phyloP scores from a whole-genome alignment of 2,888 invertebrate genomes.

The Hypercompe scribonia region DNA sequence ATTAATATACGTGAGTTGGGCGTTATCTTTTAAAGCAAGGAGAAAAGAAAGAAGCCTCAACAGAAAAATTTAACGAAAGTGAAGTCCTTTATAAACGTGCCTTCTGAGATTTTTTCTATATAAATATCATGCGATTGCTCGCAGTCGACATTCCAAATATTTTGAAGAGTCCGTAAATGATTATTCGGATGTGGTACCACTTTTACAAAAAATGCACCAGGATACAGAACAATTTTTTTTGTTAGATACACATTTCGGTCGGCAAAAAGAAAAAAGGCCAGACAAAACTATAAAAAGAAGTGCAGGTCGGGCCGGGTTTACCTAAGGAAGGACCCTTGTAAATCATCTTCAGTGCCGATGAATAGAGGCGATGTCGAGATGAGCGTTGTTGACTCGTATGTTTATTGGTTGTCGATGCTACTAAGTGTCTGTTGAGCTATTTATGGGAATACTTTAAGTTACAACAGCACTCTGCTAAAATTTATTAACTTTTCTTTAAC shows the following conservation, averaged over 20 bases:
- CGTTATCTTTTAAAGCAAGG: too few relatives aligned
- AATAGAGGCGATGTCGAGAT: constrained; percentile 77
- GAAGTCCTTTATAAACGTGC: constrained; percentile 63
- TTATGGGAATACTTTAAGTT: constrained; percentile 73
- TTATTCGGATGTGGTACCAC: constrained; percentile 86
- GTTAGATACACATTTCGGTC: constrained; percentile 79
- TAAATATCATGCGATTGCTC: constrained; percentile 72
- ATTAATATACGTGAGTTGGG: too few relatives aligned
- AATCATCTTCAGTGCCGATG: constrained; percentile 83
- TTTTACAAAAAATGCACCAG: constrained; percentile 83
- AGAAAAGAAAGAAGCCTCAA: too few relatives aligned
- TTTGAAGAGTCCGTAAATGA: constrained; percentile 84
- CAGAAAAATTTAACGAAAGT: constrained; percentile 56
- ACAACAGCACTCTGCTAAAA: constrained; percentile 55
- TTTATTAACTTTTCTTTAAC: constrained; percentile 40
- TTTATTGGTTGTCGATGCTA: constrained; percentile 82
- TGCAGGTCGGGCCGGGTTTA: constrained; percentile 82
- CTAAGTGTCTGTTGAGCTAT: constrained; percentile 82
- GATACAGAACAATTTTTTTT: constrained; percentile 84
- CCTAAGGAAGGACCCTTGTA: constrained; percentile 86
- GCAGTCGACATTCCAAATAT: constrained; percentile 84
- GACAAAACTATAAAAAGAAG: constrained; percentile 85
- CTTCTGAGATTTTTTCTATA: constrained; percentile 78
- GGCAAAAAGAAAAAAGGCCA: constrained; percentile 82
- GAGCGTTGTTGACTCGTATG: constrained; percentile 83